phyloP scores from a whole-genome alignment of 1,140 invertebrate species.

The Andrena cerasifolii region DNA sequence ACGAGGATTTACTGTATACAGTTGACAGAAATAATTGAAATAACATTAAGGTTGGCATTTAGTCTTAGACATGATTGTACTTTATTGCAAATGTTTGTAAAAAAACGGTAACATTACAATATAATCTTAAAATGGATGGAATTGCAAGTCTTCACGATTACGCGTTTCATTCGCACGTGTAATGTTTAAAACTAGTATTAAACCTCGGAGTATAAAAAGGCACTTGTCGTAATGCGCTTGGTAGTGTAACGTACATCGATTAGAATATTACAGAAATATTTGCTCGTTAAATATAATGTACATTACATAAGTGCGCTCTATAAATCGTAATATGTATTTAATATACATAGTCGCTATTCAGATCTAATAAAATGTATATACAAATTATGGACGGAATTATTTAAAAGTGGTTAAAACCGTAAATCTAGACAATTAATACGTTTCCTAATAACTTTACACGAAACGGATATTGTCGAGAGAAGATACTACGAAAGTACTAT shows the following conservation, averaged over 20 bases:
- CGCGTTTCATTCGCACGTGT: background rate
- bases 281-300: slow-evolving; percentile 14
- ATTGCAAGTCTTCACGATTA: background rate
- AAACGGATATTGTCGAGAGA: background rate
- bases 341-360: slow-evolving; percentile 14
- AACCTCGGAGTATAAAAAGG: slow-evolving; percentile 13
- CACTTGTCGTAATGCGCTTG: background rate
- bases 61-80: slow-evolving; percentile 8
- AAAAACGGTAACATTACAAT: slow-evolving; percentile 15
- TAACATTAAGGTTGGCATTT: slow-evolving; percentile 13
- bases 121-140: slow-evolving; percentile 1
- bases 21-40: slow-evolving; percentile 14
- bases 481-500: background rate
- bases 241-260: slow-evolving; percentile 22
- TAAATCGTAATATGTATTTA: background rate
- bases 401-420: background rate
- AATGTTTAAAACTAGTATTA: slow-evolving; percentile 1
- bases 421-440: background rate
- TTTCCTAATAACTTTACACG: background rate
- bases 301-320: slow-evolving; percentile 21
- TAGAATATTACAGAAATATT: slow-evolving; percentile 16
- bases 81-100: slow-evolving; percentile 14
- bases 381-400: slow-evolving; percentile 50
- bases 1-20: no score
- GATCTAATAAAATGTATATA: slow-evolving; percentile 30